Percentiles rank a stretch among this genome's conserved stretches.
Evolutionary conservation across 1,140 invertebrate genomes (phyloP).

Genomic region (Diorhabda carinulata): DNA sequence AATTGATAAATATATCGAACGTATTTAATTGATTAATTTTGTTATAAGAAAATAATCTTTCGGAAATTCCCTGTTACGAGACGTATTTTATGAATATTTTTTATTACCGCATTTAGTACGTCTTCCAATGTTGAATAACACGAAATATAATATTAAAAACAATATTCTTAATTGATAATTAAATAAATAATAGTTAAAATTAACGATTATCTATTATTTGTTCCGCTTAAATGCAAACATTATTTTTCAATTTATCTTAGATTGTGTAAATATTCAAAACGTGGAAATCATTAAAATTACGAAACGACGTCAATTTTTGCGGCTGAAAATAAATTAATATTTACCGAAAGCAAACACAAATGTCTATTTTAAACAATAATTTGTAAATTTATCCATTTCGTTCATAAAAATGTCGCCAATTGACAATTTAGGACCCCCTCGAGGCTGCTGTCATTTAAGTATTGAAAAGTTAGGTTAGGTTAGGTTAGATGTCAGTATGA

Average conservation of each 20-base stretch:
- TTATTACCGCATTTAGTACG: slow-evolving; percentile 7
- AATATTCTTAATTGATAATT: slow-evolving; percentile 16
- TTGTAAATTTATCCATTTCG: no score
- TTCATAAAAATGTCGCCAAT: no score
- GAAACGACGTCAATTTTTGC: neutral
- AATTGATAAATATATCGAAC: no score
- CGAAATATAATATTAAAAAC: slow-evolving; percentile 9
- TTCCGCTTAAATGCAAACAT: slow-evolving; percentile 17
- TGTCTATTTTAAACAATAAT: neutral
- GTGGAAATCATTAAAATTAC: neutral
- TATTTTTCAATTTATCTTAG: slow-evolving; percentile 18
- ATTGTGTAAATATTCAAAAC: slow-evolving; percentile 16
- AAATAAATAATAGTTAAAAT: slow-evolving; percentile 17
- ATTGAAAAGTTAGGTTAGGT: no score
- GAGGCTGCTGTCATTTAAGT: no score
- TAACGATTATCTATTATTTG: slow-evolving; percentile 19
- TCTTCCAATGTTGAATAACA: slow-evolving; percentile 15
- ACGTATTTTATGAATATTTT: slow-evolving; percentile 7
- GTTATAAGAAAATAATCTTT: no score
- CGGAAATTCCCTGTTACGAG: slow-evolving; percentile 4
- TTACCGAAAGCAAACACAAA: neutral
- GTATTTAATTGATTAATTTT: no score
- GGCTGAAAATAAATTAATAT: neutral
- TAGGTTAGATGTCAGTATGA: no score
- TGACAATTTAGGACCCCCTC: no score